Conservation (phyloP, 2,888 invertebrate genomes). For the Molanna angustata region DNA sequence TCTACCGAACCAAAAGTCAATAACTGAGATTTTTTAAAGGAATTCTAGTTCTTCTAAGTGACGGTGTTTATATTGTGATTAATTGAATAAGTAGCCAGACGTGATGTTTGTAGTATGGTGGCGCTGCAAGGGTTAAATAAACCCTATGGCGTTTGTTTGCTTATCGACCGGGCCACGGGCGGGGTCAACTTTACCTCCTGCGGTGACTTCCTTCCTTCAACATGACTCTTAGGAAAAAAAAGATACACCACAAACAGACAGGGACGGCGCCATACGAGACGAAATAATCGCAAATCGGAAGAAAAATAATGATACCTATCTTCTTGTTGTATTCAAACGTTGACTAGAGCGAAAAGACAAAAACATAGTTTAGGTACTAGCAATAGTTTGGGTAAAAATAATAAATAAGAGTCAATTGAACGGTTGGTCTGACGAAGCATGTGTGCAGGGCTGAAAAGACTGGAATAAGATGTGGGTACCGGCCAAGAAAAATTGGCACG, state of each 20-base stretch:
- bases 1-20: too few species aligned
- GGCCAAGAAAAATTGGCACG: too few species aligned
- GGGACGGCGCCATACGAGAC: conserved; percentile 18
- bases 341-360: too few species aligned
- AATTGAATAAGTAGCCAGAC: not conserved
- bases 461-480: too few species aligned
- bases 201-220: conserved; percentile 30
- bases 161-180: conserved; percentile 27
- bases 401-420: too few species aligned
- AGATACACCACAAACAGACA: conserved; percentile 14
- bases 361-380: too few species aligned
- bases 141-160: conserved; percentile 27
- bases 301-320: too few species aligned
- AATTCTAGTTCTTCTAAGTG: not conserved
- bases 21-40: not conserved
- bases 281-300: conserved; percentile 12
- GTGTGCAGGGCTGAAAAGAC: too few species aligned
- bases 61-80: not conserved
- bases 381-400: too few species aligned
- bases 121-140: conserved; percentile 6
- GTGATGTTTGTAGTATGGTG: not conserved
- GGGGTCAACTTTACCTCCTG: conserved; percentile 27
- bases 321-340: too few species aligned
- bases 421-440: too few species aligned
- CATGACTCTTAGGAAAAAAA: conserved; percentile 24